A percentile compares a stretch with the other conserved stretches of the same genome.
phyloP scores from a whole-genome alignment of 2,113 vertebrate species.

The Hystrix cristata region DNA sequence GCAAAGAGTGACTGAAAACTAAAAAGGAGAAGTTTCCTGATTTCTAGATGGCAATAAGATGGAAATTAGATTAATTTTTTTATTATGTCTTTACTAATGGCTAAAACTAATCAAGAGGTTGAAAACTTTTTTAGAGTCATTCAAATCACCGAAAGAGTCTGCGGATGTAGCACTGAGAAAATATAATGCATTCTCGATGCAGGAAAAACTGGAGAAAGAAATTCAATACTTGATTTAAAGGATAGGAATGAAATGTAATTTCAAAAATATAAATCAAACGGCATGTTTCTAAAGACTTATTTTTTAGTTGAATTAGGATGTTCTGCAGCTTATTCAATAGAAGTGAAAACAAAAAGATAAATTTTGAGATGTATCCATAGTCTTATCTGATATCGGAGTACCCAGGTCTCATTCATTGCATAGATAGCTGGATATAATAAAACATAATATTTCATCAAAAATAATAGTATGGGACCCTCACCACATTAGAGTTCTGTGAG shows the following conservation, averaged over 20 bases:
- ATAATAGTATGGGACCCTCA: neutral
- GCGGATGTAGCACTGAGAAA: neutral
- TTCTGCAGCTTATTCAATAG: neutral
- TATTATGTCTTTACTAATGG: neutral
- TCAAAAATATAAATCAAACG: constrained; percentile 28
- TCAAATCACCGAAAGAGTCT: neutral
- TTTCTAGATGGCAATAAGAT: neutral
- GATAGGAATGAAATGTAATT: neutral
- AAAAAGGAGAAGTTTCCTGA: neutral
- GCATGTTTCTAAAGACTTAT: neutral
- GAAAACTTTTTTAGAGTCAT: neutral
- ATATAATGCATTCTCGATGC: neutral
- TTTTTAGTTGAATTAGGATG: neutral
- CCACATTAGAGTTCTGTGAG: neutral
- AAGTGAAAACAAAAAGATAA: neutral
- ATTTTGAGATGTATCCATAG: neutral
- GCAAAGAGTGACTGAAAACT: neutral
- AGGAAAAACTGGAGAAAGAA: neutral
- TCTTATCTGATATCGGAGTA: neutral
- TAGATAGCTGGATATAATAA: neutral
- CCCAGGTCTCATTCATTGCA: neutral
- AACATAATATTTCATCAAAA: constrained; percentile 23
- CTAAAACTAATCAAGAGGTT: neutral
- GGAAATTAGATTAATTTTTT: neutral
- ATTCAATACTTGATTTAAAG: constrained; percentile 30